A percentile compares a stretch with the other conserved stretches of the same genome.
Conservation (phyloP, 2,797 vertebrate species). For the Coccyzus lansbergi region DNA sequence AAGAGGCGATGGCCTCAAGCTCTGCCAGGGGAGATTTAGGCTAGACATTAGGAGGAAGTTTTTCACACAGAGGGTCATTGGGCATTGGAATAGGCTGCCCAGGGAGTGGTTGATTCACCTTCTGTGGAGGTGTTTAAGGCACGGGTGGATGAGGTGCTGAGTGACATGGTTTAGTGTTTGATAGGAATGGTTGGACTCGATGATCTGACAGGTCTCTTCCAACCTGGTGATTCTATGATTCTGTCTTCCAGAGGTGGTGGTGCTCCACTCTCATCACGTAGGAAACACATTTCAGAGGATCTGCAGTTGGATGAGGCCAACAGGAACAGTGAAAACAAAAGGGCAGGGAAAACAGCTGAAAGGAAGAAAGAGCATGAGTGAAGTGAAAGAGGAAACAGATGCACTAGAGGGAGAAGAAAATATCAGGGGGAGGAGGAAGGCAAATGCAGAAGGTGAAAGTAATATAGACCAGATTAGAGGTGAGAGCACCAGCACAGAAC, state of each 20-base stretch:
- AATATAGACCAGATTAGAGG: background rate
- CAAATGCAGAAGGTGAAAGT: conserved; percentile 14
- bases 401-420: background rate
- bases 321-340: background rate
- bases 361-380: background rate
- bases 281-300: conserved; percentile 24
- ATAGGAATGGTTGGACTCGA: no score
- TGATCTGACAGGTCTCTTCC: no score
- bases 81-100: no score
- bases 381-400: conserved; percentile 57
- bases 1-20: no score
- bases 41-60: no score
- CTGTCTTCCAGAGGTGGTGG: background rate
- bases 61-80: no score
- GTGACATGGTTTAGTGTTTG: no score
- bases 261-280: background rate
- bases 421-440: background rate
- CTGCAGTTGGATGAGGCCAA: background rate
- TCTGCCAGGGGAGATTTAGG: no score
- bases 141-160: no score
- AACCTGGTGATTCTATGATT: no score
- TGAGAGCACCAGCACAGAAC: background rate
- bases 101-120: no score
- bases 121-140: no score
- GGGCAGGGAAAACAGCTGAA: conserved; percentile 5